Base-by-base conservation (phyloP, 1,140 invertebrate species). In the Pogonomyrmex barbatus region DNA sequence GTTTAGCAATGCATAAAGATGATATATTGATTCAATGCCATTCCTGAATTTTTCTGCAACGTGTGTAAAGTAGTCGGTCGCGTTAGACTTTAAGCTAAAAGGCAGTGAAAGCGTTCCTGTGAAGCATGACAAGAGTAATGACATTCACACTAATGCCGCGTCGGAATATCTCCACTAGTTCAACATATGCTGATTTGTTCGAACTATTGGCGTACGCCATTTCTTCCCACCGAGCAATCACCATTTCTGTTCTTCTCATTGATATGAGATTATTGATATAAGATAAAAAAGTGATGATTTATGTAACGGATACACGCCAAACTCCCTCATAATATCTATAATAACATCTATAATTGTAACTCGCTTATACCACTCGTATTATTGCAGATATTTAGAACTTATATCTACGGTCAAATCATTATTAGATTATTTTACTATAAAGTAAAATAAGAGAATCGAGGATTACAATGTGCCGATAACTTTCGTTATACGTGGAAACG, bases 101-200 rank as follows among this genome's bases (percentile, higher is more conserved):
- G 92, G 92, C 90, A 92, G 94, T 94, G 94, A 94, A 94, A 94
- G 94, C 94, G 91, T 94, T 94, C 90, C 89, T 93, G 89, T 92
- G 89, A 88, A 91, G 93, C 93, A 92, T 93, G 92, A 94, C 91
- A 91, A 93, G 93, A 94, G 93, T 94, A 94, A 94, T 94, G 93
- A 93, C 91, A 93, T 93, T 86, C 86, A 91, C 87, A 93, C 92
- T 91, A 47, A 78, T 30, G 76, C 81, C 36, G 52, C 50, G 42
- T 33, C 83, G 68, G 33, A 85, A 39, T 63, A 78, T 47, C 52
- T 71, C 71, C n/a, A 81, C 68, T 42, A 36, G 60, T 50, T 58
- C 10, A 47, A 9, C 10, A 36, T 67, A 63, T 65, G 24, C 56
- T 56, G 63, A 70, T 90, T 47, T 62, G 45, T 60, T 56, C 58